phyloP scores from a whole-genome alignment of 2,888 invertebrate species.

The Rhogogaster chlorosoma region DNA sequence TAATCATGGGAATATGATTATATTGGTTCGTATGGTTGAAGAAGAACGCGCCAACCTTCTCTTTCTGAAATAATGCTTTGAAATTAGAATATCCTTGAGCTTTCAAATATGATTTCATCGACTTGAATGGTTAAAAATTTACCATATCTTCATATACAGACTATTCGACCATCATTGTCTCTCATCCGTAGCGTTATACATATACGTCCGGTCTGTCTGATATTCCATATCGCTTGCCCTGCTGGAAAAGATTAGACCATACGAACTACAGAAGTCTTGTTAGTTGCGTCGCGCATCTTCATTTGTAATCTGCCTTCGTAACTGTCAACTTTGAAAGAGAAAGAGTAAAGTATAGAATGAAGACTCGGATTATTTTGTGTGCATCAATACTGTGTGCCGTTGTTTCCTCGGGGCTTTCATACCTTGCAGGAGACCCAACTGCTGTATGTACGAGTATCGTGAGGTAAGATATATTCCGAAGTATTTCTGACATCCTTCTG shows the following conservation, averaged over 20 bases:
- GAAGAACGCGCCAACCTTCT: neutral
- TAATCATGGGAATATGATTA: neutral
- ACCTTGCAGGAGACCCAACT: neutral
- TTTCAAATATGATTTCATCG: neutral
- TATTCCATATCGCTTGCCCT: neutral
- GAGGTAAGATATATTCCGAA: neutral
- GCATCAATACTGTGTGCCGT: neutral
- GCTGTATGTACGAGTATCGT: neutral
- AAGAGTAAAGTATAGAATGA: neutral
- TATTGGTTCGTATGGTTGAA: neutral
- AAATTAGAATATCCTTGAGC: neutral
- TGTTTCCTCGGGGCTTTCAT: neutral
- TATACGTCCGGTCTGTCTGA: neutral
- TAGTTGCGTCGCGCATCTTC: neutral
- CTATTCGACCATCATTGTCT: neutral
- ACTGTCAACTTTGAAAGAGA: neutral
- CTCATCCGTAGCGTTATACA: neutral
- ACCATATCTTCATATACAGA: neutral
- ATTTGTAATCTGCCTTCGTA: neutral
- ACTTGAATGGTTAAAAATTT: neutral
- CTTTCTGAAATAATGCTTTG: neutral
- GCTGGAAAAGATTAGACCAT: neutral
- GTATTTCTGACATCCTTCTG: neutral
- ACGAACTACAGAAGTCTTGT: neutral
- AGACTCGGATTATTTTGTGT: neutral